These are phyloP conservation scores for Mythimna loreyi DNA, from an alignment of 2,888 invertebrate species.

Conservation along the genomic window DNA sequence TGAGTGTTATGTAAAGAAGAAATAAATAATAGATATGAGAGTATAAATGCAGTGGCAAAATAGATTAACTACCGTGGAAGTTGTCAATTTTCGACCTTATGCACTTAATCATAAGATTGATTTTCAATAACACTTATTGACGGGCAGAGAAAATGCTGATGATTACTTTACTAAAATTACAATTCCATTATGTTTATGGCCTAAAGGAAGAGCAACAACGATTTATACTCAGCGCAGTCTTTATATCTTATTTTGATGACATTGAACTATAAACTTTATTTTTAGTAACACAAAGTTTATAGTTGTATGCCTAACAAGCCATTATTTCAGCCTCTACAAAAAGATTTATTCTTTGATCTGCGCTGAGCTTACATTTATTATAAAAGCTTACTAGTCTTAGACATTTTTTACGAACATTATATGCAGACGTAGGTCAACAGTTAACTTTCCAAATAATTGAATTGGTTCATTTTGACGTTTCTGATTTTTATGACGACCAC, in stretches of 20 bases:
- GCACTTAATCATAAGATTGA: background rate
- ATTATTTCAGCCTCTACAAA: background rate
- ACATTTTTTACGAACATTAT: slow-evolving; percentile 13
- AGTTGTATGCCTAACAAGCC: background rate
- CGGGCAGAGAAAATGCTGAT: background rate
- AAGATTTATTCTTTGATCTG: background rate
- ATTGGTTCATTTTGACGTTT: background rate
- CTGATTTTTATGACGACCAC: background rate
- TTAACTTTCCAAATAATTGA: slow-evolving; percentile 1
- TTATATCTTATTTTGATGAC: background rate
- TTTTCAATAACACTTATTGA: background rate
- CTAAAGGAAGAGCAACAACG: slow-evolving; percentile 15
- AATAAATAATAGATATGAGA: background rate
- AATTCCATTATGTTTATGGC: slow-evolving; percentile 6
- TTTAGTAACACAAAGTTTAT: background rate
- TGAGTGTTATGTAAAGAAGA: background rate
- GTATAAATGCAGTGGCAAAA: background rate
- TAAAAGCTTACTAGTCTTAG: slow-evolving; percentile 21
- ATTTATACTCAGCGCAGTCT: slow-evolving; percentile 1
- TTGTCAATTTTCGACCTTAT: background rate
- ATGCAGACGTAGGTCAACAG: slow-evolving; percentile 27
- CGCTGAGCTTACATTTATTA: slow-evolving; percentile 17
- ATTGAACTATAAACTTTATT: background rate
- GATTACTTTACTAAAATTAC: slow-evolving; percentile 6
- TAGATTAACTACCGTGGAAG: background rate